Evolutionary conservation across 2,888 invertebrate species (phyloP), one percentile per base, ranked within the genome.

Genomic region (Caenorhabditis imperialis): DNA sequence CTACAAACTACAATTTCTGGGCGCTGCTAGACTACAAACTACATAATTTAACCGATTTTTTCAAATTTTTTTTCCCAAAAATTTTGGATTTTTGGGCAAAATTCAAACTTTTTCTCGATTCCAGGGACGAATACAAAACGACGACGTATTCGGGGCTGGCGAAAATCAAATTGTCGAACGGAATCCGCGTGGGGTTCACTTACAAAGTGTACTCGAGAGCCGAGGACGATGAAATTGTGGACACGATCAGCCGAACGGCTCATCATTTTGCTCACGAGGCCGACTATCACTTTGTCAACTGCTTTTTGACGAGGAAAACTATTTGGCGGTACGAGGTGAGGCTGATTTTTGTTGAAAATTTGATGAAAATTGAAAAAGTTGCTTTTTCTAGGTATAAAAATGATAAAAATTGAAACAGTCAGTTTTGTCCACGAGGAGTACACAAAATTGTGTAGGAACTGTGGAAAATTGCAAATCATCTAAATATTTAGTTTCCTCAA

Each of bases 261-360:
- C 6, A 1, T 3, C 3, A 6, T 14, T 51, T 62, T 25, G 35
- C 25, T 7, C 44, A 40, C 20, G 62, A 62, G 53, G 37, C 45
- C n/a, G 62, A 62, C 5, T 62, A 53, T 33, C 62, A 62, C 12
- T 62, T 62, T 51, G 18, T 62, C 37, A 62, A 62, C n/a, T 62
- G 62, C 8, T 25, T 62, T 20, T 33, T 62, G 16, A 62, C 62
- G 7, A 35, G 38, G n/a, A 62, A 62, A 27, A 51, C 44, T 4
- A 8, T 62, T 6, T 62, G 62, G 62, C 53, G 62, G 23, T 62
- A 53, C 10, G 51, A 51, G 12, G 60, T 60, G 12, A 18, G n/a
- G n/a, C n/a, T n/a, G n/a, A n/a, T n/a, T n/a, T n/a, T n/a, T n/a
- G n/a, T n/a, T n/a, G n/a, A n/a, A n/a, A n/a, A n/a, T n/a, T n/a